Base-by-base conservation (phyloP, 2,888 invertebrate genomes). In the Baronia brevicornis region DNA sequence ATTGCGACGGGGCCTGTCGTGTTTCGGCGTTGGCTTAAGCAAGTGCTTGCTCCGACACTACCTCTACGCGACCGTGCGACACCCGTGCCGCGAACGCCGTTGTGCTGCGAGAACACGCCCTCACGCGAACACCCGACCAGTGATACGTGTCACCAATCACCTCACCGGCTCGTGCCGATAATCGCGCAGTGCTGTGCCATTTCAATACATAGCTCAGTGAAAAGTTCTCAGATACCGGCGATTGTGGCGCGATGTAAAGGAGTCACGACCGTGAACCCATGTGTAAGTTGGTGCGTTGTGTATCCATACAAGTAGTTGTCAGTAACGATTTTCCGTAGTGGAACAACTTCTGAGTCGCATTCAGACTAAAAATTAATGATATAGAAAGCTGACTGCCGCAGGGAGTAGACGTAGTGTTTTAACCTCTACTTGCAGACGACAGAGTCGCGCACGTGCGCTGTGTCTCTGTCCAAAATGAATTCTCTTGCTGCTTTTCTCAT, bases 161-260 rank as follows among this genome's bases (percentile, higher is more conserved):
- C 32, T 41, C 28, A 37, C 36, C 41, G 41, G 44, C 31, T 38
- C 19, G 36, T 33, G 28, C 39, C 38, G 58, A 44, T 47, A 38
- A 44, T 48, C 64, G 79, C 78, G 68, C 87, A 89, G 79, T 88
- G 88, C 69, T 82, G 70, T 86, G 84, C 60, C 78, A 77, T 43
- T 65, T 84, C 73, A 26, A 18, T 64, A 86, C 85, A 58, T 86
- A 86, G 50, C 86, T 87, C 53, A 82, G 86, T 74, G 88, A 87
- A 59, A 84, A 82, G 61, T 65, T 67, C 85, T 88, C 77, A 90
- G 91, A 54, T 90, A 88, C 57, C 93, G 90, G 60, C 93, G 86
- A 54, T 91, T 91, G 70, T 78, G 80, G 82, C 79, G 82, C 77
- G 68, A 82, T 82, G 82, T 82, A 69, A 79, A 67, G 71, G 67